Base-by-base conservation (phyloP, 2,113 vertebrate genomes). In the Gracilinanus agilis region DNA sequence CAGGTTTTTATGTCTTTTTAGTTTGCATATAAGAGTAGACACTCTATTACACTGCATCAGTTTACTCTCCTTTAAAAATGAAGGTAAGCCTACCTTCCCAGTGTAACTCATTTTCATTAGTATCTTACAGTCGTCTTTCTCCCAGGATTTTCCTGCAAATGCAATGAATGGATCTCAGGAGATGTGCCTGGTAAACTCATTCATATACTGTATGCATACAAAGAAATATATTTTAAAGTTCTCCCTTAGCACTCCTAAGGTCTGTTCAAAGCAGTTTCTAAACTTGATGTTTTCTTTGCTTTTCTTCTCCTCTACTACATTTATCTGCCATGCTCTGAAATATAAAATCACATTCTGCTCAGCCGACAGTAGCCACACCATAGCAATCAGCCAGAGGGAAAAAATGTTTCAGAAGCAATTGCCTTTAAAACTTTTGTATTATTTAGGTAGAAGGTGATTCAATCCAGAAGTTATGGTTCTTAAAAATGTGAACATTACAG, bases 11-110 rank as follows among this genome's bases (percentile, higher is more conserved):
- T 90, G 94, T 96, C 90, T 93, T 97, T 97, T 97, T 97, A 97
- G 90, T 55, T 54, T 96, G 94, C 90, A 94, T 23, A 94, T 96
- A 96, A 97, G 95, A 94, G 0, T 44, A 97, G 95, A 21, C n/a
- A 97, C 90, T 97, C 96, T 96, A 96, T 97, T 97, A 97, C 95
- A 97, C 96, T 96, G 97, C 92, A 95, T 34, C 93, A 96, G 54
- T 96, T 97, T 97, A 89, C 93, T 96, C 88, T 88, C 49, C 91
- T 96, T 97, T 96, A 97, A 97, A 96, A 94, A 91, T 95, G 96
- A 95, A 96, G 96, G 90, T 90, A 96, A 97, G 96, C 96, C 61
- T 95, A 93, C 29, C 96, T 97, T 96, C 1, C 29, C 75, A 34
- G 44, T 61, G 97, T 96, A 44, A 95, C 93, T 97, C 97, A 97